phyloP scores from a whole-genome alignment of 2,113 vertebrate genomes.

The Athene noctua region DNA sequence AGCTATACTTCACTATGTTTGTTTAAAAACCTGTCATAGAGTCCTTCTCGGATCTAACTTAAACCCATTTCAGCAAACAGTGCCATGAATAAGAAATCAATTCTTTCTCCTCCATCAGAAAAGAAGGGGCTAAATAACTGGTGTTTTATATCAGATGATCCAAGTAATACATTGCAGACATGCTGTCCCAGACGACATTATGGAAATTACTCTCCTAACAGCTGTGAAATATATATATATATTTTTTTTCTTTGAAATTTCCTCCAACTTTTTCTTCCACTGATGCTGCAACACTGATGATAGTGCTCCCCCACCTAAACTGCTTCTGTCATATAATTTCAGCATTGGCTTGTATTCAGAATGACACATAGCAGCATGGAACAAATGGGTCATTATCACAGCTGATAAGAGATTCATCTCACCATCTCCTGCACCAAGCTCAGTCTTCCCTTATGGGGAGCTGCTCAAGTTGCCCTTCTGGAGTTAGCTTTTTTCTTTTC shows the following conservation, averaged over 20 bases:
- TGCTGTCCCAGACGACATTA: background rate
- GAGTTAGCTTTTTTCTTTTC: background rate
- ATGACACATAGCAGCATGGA: background rate
- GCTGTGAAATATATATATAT: background rate
- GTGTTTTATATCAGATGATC: background rate
- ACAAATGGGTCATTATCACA: background rate
- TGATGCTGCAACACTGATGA: background rate
- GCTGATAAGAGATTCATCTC: background rate
- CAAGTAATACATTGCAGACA: background rate
- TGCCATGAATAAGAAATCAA: background rate
- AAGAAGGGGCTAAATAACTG: background rate
- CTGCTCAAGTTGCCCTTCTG: background rate
- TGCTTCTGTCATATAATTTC: background rate
- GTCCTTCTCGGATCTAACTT: constrained; percentile 9
- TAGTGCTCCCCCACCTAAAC: background rate
- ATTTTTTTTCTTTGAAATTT: background rate
- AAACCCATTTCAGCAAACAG: constrained; percentile 20
- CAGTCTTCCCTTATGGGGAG: background rate
- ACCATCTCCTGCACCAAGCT: background rate
- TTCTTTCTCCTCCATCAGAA: background rate
- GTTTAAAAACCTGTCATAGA: constrained; percentile 3
- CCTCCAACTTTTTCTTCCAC: background rate
- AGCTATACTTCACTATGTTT: background rate
- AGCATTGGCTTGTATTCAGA: background rate
- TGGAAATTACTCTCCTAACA: background rate